Conservation (phyloP, 2,888 invertebrate species). For the Pecten maximus region DNA sequence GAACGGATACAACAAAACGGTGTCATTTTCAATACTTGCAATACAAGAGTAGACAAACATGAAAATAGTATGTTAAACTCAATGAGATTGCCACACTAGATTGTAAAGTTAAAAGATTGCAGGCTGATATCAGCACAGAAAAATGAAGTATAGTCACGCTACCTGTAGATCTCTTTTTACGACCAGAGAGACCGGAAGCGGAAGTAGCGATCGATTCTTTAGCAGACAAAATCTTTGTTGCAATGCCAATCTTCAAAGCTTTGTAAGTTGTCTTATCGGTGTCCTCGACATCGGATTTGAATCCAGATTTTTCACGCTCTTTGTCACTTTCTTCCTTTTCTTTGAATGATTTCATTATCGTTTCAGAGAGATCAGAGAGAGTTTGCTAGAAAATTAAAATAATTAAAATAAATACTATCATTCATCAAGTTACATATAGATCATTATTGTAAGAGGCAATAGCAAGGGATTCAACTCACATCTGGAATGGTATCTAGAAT, state of each 20-base stretch:
- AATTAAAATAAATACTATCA: not conserved
- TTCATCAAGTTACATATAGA: not conserved
- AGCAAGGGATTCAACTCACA: not conserved
- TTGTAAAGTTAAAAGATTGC: no score
- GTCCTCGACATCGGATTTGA: slow-evolving; percentile 45
- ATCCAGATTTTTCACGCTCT: slow-evolving; percentile 51
- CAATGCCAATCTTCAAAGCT: slow-evolving; percentile 42
- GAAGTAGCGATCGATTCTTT: slow-evolving; percentile 40
- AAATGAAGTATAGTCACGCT: not conserved
- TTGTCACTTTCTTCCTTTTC: slow-evolving; percentile 46
- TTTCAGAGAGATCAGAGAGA: slow-evolving; percentile 46
- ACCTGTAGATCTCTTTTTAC: slow-evolving; percentile 56
- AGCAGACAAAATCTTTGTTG: slow-evolving; percentile 39
- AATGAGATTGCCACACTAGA: no score
- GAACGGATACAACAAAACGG: not conserved
- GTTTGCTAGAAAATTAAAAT: slow-evolving; percentile 34
- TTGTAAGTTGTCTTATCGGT: slow-evolving; percentile 47
- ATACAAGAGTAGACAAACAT: no score
- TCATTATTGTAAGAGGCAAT: not conserved
- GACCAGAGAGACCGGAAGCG: slow-evolving; percentile 36
- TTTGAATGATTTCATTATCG: slow-evolving; percentile 52
- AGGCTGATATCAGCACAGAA: not conserved
- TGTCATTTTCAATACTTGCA: not conserved
- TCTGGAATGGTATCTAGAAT: not conserved
- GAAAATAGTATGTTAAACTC: not conserved